Base-by-base conservation (phyloP, 2,797 vertebrate genomes). In the Tolypeutes matacus region DNA sequence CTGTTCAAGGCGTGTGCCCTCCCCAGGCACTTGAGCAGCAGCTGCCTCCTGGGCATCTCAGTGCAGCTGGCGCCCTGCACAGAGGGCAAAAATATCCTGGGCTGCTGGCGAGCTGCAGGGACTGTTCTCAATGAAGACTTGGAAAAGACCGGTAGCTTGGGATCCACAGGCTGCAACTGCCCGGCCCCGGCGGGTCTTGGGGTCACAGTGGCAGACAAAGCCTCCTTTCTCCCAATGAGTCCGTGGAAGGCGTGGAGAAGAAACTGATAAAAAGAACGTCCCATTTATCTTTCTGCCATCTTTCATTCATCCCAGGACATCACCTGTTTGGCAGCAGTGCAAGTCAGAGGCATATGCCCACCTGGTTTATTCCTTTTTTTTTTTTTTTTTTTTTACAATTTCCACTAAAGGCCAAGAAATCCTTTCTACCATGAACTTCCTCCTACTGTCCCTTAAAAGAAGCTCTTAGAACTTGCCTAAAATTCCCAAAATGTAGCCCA, bases 161-260 rank as follows among this genome's bases (percentile, higher is more conserved):
- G 29, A 85, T 96, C 90, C 93, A 12, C 89, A 93, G 89, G 95
- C 72, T 78, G 95, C 96, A 97, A 97, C 96, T 98, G 97, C 93
- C 4, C 0, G 4, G 7, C 73, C 64, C 46, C 34, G 64, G 77
- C 95, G 96, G 92, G 97, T 98, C 97, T 96, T 29, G 23, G 84
- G 93, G 95, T 97, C 96, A 94, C 98, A 97, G 96, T 90, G 97
- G 86, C 96, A 92, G 88, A 97, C 97, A 95, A 98, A 98, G 98
- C 97, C 98, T 98, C 92, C 76, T 88, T 97, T 96, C 94, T 98
- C 96, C 84, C 83, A 10, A 88, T n/a, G 93, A 96, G 91, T 76
- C 65, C 51, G 31, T 6, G 18, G 9, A 21, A 2, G 8, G 6
- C 10, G 27, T 10, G 25, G 1, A 5, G 29, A 9, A 34, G 36